Evolutionary conservation across 2,888 invertebrate genomes (phyloP), one percentile per base, ranked within the genome.

Genomic region (Ceratothoa steindachneri): DNA sequence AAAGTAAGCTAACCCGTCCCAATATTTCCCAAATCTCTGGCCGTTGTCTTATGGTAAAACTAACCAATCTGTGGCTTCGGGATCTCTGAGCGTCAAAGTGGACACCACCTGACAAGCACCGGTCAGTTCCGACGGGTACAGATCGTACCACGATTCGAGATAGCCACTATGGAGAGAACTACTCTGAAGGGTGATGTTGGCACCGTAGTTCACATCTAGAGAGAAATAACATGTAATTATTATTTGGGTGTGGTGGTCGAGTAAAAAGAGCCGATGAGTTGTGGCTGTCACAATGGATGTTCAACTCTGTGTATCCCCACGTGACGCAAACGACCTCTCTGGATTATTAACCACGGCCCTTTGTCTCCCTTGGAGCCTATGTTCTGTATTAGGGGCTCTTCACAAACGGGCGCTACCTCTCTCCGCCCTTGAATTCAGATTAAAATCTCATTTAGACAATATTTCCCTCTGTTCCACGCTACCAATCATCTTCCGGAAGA

Each of bases 111-210:
- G 79, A 51, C 79, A 79, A 19, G 79, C 72, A 0, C 74, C 78
- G 0, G 74, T 72, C 52, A 41, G 41, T 2, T 67, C 52, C 5
- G 73, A 67, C 0, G 80, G 78, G 71, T 75, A 78, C 3, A 78
- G 76, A 65, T 80, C 80, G 60, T 30, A 80, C 78, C 78, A 80
- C 2, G 78, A 77, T 67, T 73, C 75, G 53, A 80, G 73, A 66
- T 73, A 78, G 5, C 80, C 80, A 28, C 55, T 67, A 30, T 72
- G 27, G 7, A 71, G 71, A 1, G 66, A 64, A 30, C 73, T 73
- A 66, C 53, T 75, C 70, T 77, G 72, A 12, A 78, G 24, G 30
- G 77, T 78, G 2, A 80, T 53, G 66, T 78, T 77, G 9, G 78
- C 73, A 0, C 80, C 80, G 71, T 78, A 80, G 52, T 73, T 70